Percentiles rank a stretch among this genome's conserved stretches.
phyloP scores from a whole-genome alignment of 2,888 invertebrate species.

The Disparrhopalites patrizii region DNA sequence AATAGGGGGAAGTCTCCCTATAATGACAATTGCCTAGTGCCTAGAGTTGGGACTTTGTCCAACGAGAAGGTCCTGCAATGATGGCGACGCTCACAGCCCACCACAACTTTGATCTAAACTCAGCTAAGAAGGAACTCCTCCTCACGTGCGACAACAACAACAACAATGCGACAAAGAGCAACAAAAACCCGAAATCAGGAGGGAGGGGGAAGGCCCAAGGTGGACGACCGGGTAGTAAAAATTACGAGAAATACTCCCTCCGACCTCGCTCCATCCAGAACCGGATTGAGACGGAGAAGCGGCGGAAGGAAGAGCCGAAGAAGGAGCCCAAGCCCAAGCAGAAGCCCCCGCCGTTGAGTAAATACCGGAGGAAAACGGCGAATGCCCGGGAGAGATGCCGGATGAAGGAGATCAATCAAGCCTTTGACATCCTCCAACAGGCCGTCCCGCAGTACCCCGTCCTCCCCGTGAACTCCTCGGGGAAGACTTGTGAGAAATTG shows the following conservation, averaged over 20 bases:
- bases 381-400: constrained; percentile 81
- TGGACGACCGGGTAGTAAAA: constrained; percentile 36
- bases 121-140: background rate
- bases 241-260: constrained; percentile 63
- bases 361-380: constrained; percentile 83
- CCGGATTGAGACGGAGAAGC: constrained; percentile 55
- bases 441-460: constrained; percentile 62
- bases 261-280: constrained; percentile 63
- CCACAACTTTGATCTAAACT: constrained; percentile 11
- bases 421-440: constrained; percentile 74
- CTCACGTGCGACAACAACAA: background rate
- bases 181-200: background rate
- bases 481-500: constrained; percentile 64
- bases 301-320: constrained; percentile 50
- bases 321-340: constrained; percentile 53
- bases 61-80: constrained; percentile 5
- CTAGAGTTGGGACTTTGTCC: background rate
- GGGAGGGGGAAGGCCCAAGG: background rate
- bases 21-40: background rate
- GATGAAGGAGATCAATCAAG: constrained; percentile 85
- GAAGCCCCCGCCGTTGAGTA: constrained; percentile 67
- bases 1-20: too few species aligned
- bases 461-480: constrained; percentile 47
- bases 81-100: constrained; percentile 9
- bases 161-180: background rate